Percentiles rank a stretch among this genome's conserved stretches.
Conservation (phyloP, 2,797 vertebrate species). For the Tenualosa thibaudeaui region DNA sequence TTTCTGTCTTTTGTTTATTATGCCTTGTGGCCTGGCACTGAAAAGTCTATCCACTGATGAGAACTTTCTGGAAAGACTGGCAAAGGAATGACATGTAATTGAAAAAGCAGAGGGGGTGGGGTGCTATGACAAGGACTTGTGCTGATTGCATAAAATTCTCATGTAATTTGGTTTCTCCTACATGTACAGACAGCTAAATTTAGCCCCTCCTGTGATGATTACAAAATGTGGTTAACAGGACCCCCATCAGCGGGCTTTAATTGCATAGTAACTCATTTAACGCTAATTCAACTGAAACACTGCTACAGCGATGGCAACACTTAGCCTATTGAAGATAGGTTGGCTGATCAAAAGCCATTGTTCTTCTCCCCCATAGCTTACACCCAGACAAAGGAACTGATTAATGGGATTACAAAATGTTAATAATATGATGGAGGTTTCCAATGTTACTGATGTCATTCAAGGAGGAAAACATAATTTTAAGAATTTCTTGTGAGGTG, state of each 20-base stretch:
- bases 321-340: not conserved
- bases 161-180: constrained; percentile 44
- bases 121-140: constrained; percentile 21
- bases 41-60: constrained; percentile 2
- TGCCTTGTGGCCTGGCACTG: not conserved
- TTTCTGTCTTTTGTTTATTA: constrained; percentile 41
- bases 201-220: constrained; percentile 50
- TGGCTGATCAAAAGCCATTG: constrained; percentile 3
- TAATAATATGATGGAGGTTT: not conserved
- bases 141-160: constrained; percentile 40
- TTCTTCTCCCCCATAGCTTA: not conserved
- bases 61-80: constrained; percentile 23
- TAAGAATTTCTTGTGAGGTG: not conserved
- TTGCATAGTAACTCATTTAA: constrained; percentile 51
- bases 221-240: constrained; percentile 50
- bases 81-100: constrained; percentile 34
- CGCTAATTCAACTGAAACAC: not conserved
- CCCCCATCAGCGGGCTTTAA: constrained; percentile 41
- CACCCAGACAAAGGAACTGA: not conserved
- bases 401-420: not conserved
- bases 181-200: constrained; percentile 47
- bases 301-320: not conserved
- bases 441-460: not conserved
- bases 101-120: constrained; percentile 29
- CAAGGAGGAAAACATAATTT: not conserved